Conservation (phyloP, 1,140 invertebrate genomes). For the Conus ventricosus region DNA sequence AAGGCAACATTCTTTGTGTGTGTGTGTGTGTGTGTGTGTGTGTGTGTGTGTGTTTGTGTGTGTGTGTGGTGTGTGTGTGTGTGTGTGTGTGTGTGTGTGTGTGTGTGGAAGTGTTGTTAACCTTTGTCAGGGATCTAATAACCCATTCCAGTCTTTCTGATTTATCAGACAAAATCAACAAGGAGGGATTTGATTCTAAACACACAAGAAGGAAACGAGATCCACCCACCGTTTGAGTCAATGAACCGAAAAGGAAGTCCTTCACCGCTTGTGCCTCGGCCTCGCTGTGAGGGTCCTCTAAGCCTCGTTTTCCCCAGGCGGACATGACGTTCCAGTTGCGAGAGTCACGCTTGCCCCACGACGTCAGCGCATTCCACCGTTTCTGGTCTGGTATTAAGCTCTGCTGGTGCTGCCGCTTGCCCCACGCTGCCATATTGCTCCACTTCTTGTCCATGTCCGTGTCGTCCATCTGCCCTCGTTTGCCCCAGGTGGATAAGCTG, state of each 20-base stretch:
- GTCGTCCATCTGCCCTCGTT: not conserved
- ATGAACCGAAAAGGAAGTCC: not conserved
- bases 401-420: not conserved
- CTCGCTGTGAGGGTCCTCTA: not conserved
- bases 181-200: too few relatives aligned
- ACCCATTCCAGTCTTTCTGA: too few relatives aligned
- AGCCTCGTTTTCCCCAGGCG: slow-evolving; percentile 24
- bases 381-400: not conserved
- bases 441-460: slow-evolving; percentile 2
- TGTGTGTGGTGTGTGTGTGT: too few relatives aligned
- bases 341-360: slow-evolving; percentile 29
- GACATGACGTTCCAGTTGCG: slow-evolving; percentile 24
- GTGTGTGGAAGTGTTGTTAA: too few relatives aligned
- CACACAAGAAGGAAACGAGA: too few relatives aligned
- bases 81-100: too few relatives aligned
- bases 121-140: too few relatives aligned
- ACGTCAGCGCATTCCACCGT: slow-evolving; percentile 1
- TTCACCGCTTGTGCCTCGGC: not conserved
- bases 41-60: too few relatives aligned
- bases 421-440: not conserved
- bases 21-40: too few relatives aligned
- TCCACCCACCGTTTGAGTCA: slow-evolving; percentile 27
- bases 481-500: slow-evolving; percentile 25
- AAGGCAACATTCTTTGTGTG: too few relatives aligned
- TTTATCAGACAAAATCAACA: too few relatives aligned